A percentile compares a stretch with the other conserved stretches of the same genome.
These are phyloP conservation scores for Pogonomyrmex californicus DNA, from an alignment of 1,140 invertebrate species.

Conservation along the genomic window DNA sequence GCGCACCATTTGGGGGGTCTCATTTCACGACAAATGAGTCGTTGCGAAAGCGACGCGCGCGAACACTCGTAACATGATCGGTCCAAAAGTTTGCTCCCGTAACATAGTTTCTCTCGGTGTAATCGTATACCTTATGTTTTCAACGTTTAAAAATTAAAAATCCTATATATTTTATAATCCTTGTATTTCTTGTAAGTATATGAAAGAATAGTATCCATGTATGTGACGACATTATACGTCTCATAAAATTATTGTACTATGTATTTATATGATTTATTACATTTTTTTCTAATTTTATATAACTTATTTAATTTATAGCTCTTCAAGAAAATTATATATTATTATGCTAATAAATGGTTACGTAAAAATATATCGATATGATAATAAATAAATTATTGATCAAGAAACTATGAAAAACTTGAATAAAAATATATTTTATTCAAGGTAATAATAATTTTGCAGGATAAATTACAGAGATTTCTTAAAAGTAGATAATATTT, in stretches of 20 bases:
- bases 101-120: not conserved
- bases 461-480: conserved; percentile 17
- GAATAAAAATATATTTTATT: conserved; percentile 8
- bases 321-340: conserved; percentile 11
- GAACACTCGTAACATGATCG: not conserved
- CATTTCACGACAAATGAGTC: conserved; percentile 23
- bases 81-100: not conserved
- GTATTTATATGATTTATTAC: not conserved
- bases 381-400: not conserved
- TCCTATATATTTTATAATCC: not conserved
- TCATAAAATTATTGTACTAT: not conserved
- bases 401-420: not conserved
- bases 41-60: not conserved
- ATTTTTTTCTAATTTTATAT: not conserved
- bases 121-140: not conserved
- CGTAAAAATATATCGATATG: not conserved
- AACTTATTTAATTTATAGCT: not conserved
- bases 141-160: not conserved
- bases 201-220: not conserved
- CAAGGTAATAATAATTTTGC: not conserved
- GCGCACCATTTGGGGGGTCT: conserved; percentile 21
- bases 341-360: not conserved
- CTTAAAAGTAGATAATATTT: conserved; percentile 61
- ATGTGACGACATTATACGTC: not conserved
- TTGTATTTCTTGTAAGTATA: too few species aligned